These are phyloP conservation scores for Ptychobarbus kaznakovi DNA, from an alignment of 2,797 vertebrate genomes.

Conservation along the genomic window DNA sequence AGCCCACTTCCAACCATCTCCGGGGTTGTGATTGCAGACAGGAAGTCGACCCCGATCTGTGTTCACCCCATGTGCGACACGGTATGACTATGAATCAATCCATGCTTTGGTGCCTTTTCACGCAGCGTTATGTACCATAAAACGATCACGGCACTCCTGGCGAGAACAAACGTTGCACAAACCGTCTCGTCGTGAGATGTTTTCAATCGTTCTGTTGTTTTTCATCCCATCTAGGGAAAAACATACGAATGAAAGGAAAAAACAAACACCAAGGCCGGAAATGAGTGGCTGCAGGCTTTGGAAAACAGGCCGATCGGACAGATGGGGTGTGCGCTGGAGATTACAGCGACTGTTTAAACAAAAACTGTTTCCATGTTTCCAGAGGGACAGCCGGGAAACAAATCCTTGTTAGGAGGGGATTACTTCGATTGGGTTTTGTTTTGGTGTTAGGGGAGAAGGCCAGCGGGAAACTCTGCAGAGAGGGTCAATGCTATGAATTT, in stretches of 20 bases:
- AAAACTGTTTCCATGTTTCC: slow-evolving; percentile 9
- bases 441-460: neutral
- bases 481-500: neutral
- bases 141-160: neutral
- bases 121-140: neutral
- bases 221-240: neutral
- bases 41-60: neutral
- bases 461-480: neutral
- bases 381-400: slow-evolving; percentile 14
- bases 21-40: neutral
- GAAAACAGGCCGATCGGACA: slow-evolving; percentile 20
- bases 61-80: neutral
- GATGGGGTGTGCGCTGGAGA: slow-evolving; percentile 13
- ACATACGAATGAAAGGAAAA: slow-evolving; percentile 15
- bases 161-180: neutral
- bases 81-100: neutral
- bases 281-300: slow-evolving; percentile 19
- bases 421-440: neutral
- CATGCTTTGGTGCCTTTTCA: neutral
- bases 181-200: neutral
- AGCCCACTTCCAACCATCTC: slow-evolving; percentile 43
- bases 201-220: neutral
- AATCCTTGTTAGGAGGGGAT: slow-evolving; percentile 14
- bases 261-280: neutral
- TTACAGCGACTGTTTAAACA: slow-evolving; percentile 30